These are phyloP conservation scores for Trachelus troglodyta DNA, from an alignment of 2,888 invertebrate genomes.

Conservation along the genomic window DNA sequence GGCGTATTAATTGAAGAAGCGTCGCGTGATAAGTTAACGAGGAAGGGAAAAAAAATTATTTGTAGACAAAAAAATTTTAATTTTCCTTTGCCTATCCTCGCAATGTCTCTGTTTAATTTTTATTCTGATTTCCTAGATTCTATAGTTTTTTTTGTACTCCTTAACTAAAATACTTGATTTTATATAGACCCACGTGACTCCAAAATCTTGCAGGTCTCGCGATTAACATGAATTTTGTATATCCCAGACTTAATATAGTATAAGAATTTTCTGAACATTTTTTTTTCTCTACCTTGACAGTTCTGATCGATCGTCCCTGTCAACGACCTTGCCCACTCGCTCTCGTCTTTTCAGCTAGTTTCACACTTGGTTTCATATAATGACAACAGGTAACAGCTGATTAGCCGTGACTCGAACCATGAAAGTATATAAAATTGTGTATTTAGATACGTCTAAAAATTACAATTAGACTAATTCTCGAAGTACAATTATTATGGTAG, in stretches of 20 bases:
- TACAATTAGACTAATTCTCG: neutral
- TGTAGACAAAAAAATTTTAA: neutral
- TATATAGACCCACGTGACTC: too few relatives aligned
- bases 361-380: constrained; percentile 28
- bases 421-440: neutral
- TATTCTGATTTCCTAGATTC: neutral
- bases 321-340: neutral
- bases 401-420: neutral
- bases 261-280: neutral
- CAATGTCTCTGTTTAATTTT: neutral
- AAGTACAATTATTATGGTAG: neutral
- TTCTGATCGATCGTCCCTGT: neutral
- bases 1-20: neutral
- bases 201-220: neutral
- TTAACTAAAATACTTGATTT: neutral
- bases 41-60: too few relatives aligned
- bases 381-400: neutral
- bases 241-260: neutral
- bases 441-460: neutral
- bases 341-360: neutral
- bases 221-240: neutral
- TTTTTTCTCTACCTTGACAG: neutral
- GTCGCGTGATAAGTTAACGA: neutral
- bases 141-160: neutral
- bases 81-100: neutral